Conservation (phyloP, 2,113 vertebrate species). For the Bos taurus region DNA sequence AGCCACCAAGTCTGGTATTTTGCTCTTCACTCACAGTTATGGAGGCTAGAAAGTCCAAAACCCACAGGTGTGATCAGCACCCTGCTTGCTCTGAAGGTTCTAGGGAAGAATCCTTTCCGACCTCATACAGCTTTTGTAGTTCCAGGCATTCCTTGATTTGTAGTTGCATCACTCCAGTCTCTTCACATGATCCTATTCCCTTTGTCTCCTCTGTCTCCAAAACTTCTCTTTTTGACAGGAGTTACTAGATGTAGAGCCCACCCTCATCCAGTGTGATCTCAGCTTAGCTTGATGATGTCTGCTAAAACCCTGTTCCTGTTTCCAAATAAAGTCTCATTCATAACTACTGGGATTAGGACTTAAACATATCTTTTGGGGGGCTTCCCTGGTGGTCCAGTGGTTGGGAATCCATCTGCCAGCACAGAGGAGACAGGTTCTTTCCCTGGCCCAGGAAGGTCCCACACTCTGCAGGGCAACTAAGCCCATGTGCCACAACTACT, state of each 20-base stretch:
- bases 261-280: background rate
- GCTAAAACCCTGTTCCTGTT: background rate
- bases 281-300: background rate
- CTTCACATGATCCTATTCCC: background rate
- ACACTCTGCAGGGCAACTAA: background rate
- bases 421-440: background rate
- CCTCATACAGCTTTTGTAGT: background rate
- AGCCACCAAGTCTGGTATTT: background rate
- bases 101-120: background rate
- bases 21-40: background rate
- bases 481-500: background rate
- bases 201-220: background rate
- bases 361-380: background rate
- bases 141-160: background rate
- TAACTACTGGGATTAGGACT: background rate
- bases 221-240: background rate
- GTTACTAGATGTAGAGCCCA: background rate
- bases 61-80: background rate
- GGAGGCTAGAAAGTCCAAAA: background rate
- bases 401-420: background rate
- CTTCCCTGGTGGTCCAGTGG: background rate
- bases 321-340: background rate
- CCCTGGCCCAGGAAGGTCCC: background rate
- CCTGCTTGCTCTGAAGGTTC: background rate
- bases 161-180: background rate